Conservation (phyloP, 2,888 invertebrate genomes). For the Drosophila longiperda region DNA sequence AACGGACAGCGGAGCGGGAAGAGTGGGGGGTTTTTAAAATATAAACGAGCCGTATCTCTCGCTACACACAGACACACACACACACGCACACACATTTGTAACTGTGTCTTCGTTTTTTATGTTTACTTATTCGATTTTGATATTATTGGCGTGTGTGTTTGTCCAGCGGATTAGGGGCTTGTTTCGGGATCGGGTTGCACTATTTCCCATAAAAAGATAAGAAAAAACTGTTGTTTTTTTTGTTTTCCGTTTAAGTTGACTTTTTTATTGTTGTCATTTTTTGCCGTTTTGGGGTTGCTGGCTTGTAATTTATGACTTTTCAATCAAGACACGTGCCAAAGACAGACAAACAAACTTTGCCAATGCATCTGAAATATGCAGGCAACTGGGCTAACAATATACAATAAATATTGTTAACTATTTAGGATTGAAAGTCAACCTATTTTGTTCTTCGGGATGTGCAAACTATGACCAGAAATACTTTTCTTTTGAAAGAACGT, state of each 20-base stretch:
- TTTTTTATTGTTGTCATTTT: constrained; percentile 10
- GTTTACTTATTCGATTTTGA: constrained; percentile 74
- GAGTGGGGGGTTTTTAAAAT: constrained; percentile 38
- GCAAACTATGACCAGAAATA: background rate
- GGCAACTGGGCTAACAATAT: background rate
- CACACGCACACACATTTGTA: background rate
- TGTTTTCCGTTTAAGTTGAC: constrained; percentile 19
- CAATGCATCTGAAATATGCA: constrained; percentile 3
- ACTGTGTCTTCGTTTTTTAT: constrained; percentile 51
- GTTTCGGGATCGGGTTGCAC: constrained; percentile 32
- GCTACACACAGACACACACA: background rate
- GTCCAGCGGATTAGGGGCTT: constrained; percentile 47
- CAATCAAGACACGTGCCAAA: constrained; percentile 49
- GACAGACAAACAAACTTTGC: background rate
- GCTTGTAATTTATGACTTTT: constrained; percentile 39
- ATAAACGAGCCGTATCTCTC: constrained; percentile 38
- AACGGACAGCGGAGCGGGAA: background rate
- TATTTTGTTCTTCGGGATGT: background rate
- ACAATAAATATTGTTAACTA: too few relatives aligned
- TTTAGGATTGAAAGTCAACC: background rate
- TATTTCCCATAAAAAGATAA: constrained; percentile 62
- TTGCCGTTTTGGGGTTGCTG: constrained; percentile 28
- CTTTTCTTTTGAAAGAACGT: background rate
- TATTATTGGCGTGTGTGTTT: constrained; percentile 74
- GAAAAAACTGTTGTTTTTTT: constrained; percentile 49